phyloP scores from a whole-genome alignment of 2,113 vertebrate genomes.

The Aldabrachelys gigantea region DNA sequence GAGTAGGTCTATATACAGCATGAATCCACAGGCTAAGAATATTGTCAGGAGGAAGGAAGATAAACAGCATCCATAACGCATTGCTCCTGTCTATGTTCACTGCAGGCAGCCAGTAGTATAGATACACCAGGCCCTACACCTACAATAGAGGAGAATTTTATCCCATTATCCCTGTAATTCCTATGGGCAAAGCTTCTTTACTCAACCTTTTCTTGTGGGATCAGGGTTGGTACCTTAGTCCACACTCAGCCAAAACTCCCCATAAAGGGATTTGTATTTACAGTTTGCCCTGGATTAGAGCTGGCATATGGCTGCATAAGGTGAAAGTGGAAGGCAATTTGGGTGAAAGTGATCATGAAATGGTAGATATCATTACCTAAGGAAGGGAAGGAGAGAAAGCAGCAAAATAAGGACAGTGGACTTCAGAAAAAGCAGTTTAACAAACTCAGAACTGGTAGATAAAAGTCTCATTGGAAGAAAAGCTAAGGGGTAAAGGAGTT shows the following conservation, averaged over 20 bases:
- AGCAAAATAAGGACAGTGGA: neutral
- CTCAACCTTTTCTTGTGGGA: neutral
- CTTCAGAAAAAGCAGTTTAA: neutral
- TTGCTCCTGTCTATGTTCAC: neutral
- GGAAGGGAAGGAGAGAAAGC: neutral
- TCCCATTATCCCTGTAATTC: neutral
- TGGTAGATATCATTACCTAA: neutral
- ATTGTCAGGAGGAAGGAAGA: neutral
- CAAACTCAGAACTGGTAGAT: neutral
- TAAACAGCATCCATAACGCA: neutral
- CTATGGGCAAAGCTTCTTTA: neutral
- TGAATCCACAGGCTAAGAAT: fast-evolving
- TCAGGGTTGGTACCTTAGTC: neutral
- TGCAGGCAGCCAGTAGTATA: neutral
- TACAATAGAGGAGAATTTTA: neutral
- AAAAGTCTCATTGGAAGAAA: neutral
- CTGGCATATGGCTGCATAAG: neutral
- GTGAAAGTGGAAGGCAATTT: neutral
- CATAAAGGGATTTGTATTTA: neutral
- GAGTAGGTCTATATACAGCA: neutral
- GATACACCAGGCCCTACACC: neutral
- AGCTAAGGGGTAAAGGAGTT: neutral
- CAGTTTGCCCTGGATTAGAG: neutral
- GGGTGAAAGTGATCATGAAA: neutral
- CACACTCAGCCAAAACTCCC: neutral